Evolutionary conservation across 2,113 vertebrate genomes (phyloP).

Genomic region (Malurus cyaneus): DNA sequence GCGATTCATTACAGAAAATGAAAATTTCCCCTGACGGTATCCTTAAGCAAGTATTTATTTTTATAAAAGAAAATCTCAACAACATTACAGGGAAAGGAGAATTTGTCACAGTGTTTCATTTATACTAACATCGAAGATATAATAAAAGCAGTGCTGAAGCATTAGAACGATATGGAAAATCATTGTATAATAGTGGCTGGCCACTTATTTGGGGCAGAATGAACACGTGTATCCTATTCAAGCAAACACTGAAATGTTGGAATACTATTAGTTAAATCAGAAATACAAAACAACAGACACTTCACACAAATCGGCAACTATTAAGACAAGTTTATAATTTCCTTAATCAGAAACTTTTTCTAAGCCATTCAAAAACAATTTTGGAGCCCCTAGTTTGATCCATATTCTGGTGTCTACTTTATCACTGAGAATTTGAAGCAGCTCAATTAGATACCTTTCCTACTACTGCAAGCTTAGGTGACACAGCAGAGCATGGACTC

Average conservation of each 20-base stretch:
- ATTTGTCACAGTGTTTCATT: conserved; percentile 67
- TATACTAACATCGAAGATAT: conserved; percentile 61
- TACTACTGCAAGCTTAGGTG: fast-evolving
- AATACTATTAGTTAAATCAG: conserved; percentile 34
- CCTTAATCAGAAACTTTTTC: conserved; percentile 33
- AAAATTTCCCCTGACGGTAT: conserved; percentile 48
- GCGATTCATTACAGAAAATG: conserved; percentile 52
- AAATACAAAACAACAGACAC: conserved; percentile 19
- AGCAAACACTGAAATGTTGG: not conserved
- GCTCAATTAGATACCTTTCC: not conserved
- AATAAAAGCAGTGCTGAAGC: conserved; percentile 71
- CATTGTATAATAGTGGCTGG: conserved; percentile 5
- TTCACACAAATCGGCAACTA: not conserved
- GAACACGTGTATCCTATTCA: not conserved
- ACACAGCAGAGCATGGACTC: not conserved
- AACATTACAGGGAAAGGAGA: conserved; percentile 61
- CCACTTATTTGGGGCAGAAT: not conserved
- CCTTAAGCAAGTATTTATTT: conserved; percentile 60
- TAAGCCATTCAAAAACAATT: not conserved
- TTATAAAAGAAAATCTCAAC: not conserved
- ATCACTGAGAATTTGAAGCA: not conserved
- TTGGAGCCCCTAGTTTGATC: not conserved
- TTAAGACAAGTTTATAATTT: not conserved
- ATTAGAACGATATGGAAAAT: conserved; percentile 54
- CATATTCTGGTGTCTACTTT: not conserved